Percentiles rank a stretch among this genome's conserved stretches.
Conservation (phyloP, 2,888 invertebrate genomes). For the Yponomeuta plumbellus region DNA sequence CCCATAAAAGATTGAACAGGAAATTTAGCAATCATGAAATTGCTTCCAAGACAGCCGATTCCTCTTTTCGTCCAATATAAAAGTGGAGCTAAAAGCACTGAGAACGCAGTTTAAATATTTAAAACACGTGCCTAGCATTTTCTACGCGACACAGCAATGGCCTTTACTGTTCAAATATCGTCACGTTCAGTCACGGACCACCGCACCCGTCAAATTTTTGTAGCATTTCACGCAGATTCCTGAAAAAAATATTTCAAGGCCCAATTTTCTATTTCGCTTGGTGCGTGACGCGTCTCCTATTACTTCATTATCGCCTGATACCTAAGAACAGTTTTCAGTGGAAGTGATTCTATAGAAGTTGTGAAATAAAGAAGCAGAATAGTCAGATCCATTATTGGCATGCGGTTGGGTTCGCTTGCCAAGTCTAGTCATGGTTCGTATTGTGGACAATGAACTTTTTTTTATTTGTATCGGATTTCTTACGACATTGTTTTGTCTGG, state of each 20-base stretch:
- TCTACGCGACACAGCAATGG: neutral
- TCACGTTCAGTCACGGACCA: neutral
- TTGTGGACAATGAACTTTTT: constrained; percentile 35
- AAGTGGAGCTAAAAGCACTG: neutral
- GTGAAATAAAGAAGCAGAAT: neutral
- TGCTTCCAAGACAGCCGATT: neutral
- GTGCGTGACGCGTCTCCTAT: neutral
- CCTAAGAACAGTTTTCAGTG: neutral
- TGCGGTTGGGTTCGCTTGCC: constrained; percentile 36
- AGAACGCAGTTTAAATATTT: neutral
- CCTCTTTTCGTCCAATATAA: neutral
- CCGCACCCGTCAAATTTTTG: neutral
- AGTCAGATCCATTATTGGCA: constrained; percentile 22
- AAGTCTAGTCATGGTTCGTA: constrained; percentile 38
- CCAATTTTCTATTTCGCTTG: neutral
- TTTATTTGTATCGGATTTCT: constrained; percentile 20
- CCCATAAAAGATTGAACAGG: neutral
- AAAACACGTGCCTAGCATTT: neutral
- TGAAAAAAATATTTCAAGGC: neutral
- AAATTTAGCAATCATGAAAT: neutral
- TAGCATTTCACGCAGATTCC: neutral
- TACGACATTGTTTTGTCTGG: constrained; percentile 21
- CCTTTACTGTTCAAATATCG: neutral
- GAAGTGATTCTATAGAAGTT: neutral
- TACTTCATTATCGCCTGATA: neutral